phyloP scores from a whole-genome alignment of 2,797 vertebrate species.

The Oreortyx pictus region DNA sequence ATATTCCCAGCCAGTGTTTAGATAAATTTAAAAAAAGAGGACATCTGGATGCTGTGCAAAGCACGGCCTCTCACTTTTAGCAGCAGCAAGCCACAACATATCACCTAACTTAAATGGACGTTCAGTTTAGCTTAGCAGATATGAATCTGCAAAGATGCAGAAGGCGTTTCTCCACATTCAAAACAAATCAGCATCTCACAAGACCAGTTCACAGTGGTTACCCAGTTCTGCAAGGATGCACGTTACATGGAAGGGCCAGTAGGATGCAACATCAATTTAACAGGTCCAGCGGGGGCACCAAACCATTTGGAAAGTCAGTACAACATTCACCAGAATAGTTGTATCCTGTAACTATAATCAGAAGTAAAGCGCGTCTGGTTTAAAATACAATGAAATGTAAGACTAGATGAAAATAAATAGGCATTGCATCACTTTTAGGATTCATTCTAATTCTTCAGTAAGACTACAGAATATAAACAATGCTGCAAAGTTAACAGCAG shows the following conservation, averaged over 20 bases:
- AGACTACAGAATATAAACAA: background rate
- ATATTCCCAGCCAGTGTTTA: background rate
- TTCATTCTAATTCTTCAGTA: background rate
- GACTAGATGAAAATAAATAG: background rate
- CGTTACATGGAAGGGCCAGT: background rate
- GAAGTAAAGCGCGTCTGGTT: background rate
- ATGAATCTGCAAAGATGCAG: background rate
- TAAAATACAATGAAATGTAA: background rate
- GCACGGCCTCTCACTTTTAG: background rate
- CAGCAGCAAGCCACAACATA: background rate
- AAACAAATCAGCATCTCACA: background rate
- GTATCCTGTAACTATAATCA: background rate
- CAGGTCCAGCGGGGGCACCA: background rate
- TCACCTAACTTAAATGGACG: background rate
- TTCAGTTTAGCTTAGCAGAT: background rate
- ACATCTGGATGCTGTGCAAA: background rate
- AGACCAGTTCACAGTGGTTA: background rate
- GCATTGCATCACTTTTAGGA: accelerated
- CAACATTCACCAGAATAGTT: background rate
- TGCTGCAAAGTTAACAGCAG: background rate
- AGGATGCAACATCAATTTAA: background rate
- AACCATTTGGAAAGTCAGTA: background rate
- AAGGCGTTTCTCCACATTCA: background rate
- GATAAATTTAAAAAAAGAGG: background rate
- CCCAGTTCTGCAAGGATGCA: background rate